Base-by-base conservation (phyloP, 2,797 vertebrate species). In the Amazona finschi region DNA sequence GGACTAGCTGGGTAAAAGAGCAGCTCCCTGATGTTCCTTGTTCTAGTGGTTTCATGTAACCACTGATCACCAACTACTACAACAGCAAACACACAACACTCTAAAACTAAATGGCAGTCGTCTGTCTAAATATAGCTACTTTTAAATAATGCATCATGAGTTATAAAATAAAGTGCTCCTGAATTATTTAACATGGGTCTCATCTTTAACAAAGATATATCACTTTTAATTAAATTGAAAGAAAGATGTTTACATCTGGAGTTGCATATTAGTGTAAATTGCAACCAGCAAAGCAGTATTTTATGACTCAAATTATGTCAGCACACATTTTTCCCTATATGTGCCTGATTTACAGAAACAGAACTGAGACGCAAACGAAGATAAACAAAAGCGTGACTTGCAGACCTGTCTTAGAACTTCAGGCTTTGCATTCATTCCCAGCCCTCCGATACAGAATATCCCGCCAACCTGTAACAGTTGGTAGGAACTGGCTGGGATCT, bases 101-200 rank as follows among this genome's bases (percentile, higher is more conserved):
- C 94, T 90, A 91, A 95, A 95, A 95, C 96, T 88, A 88, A 97
- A 96, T 75, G 87, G 93, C 95, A 97, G 97, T 91, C 96, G 94
- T 91, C 94, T 80, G 91, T 97, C 98, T 98, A 98, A 98, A 98
- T 98, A 98, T 98, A 98, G 96, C 83, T 83, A 95, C 85, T 89
- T 95, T 94, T 98, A 98, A 99, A 99, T 98, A 98, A 98, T 98
- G 97, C 81, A 98, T 93, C 13, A 2, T 69, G 93, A 96, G 96
- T 96, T 96, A 96, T 96, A 97, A 96, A 97, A 97, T 98, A 98
- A 98, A 96, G 96, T 94, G 93, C 96, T 97, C 87, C 97, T 98
- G 98, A 98, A 98, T 98, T 98, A 98, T 99, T 98, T 98, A 98
- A 97, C 94, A 94, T 44, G 87, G 95, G 91, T 97, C 96, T 98